Conservation (phyloP, 2,113 vertebrate genomes). For the Calypte anna region DNA sequence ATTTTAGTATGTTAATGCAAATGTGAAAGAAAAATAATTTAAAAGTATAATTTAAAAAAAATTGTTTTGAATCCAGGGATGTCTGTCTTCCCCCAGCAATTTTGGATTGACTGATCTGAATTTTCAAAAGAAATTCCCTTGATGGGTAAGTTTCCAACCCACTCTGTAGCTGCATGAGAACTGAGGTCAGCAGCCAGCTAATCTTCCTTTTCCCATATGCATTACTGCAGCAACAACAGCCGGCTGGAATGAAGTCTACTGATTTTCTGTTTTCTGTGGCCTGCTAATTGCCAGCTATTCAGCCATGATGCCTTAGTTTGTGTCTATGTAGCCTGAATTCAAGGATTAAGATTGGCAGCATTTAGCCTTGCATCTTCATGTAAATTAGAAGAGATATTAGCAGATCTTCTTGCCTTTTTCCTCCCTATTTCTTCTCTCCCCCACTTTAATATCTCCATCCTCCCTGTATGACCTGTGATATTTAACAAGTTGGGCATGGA, state of each 20-base stretch:
- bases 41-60: background rate
- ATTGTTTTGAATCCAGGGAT: background rate
- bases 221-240: background rate
- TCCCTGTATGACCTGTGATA: background rate
- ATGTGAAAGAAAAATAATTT: background rate
- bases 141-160: background rate
- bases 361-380: background rate
- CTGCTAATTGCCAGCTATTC: background rate
- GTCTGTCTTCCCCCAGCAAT: background rate
- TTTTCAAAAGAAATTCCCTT: background rate
- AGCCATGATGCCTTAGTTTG: background rate
- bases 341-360: background rate
- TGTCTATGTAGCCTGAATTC: background rate
- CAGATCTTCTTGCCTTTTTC: background rate
- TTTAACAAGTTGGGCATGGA: background rate
- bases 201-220: background rate
- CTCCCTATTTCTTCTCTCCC: background rate
- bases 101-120: background rate
- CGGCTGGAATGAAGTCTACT: background rate
- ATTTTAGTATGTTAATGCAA: background rate
- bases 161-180: background rate
- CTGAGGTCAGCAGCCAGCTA: background rate
- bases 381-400: background rate
- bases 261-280: background rate
- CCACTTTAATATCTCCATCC: background rate